Base-by-base conservation (phyloP, 2,797 vertebrate species). In the Enoplosus armatus region DNA sequence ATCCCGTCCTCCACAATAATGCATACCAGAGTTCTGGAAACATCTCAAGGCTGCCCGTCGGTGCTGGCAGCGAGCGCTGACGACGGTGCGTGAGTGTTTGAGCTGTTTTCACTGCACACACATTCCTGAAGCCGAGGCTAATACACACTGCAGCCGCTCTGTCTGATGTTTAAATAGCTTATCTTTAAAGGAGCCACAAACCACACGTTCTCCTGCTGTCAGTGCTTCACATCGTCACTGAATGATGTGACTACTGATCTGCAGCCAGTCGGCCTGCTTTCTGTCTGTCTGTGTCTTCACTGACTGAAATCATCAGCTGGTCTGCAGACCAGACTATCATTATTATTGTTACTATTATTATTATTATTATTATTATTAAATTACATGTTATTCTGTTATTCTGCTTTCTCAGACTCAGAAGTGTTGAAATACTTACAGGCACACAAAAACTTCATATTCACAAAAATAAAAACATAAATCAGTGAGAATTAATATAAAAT, bases 101-200 rank as follows among this genome's bases (percentile, higher is more conserved):
- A 53, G 72, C 62, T 76, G 54, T 66, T 72, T 76, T 72, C 72
- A 67, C 65, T 68, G 64, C 71, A 39, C 61, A 85, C 67, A 85
- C 88, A 93, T 93, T 93, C 91, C 90, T 92, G 77, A 88, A 77
- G 76, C 66, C 61, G 82, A 82, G 85, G 80, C 79, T 86, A 85
- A 90, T 80, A 79, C 83, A 80, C 59, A 76, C 83, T 90, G 93
- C 85, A 92, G 92, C 85, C 92, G 75, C 83, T 86, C 82, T 77
- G 92, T 92, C 92, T 92, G 84, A 93, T 92, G 90, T 89, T 90
- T 77, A 90, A 94, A 92, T 80, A 85, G 87, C 90, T 91, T 92
- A 92, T 94, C 92, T 93, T 89, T 90, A 91, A 91, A 91, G 74
- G 70, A 71, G 37, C 76, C 82, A 82, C 83, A 77, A 81, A 85